These are phyloP conservation scores for Octodonta nipae DNA, from an alignment of 2,888 invertebrate species.

Conservation along the genomic window DNA sequence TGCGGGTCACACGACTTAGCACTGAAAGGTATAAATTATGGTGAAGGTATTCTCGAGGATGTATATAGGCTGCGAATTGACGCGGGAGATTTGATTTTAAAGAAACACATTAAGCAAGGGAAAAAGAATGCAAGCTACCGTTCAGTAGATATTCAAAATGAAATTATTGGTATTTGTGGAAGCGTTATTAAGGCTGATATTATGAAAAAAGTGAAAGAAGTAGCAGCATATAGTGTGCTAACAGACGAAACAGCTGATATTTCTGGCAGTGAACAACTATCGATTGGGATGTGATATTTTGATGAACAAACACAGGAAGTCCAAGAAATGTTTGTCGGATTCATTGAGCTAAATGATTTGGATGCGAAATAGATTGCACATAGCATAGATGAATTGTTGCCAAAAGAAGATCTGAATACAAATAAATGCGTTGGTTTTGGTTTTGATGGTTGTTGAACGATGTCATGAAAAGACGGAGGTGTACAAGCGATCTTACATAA, in stretches of 20 bases:
- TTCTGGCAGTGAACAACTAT: slow-evolving; percentile 21
- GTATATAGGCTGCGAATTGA: slow-evolving; percentile 18
- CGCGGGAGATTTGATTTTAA: slow-evolving; percentile 18
- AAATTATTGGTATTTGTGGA: slow-evolving; percentile 16
- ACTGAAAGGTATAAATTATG: slow-evolving; percentile 12
- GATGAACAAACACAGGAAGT: slow-evolving; percentile 9
- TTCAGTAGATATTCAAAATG: slow-evolving; percentile 25
- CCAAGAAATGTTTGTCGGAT: slow-evolving; percentile 12
- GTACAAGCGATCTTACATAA: slow-evolving; percentile 5
- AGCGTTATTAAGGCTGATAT: slow-evolving; percentile 16
- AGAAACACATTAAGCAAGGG: slow-evolving; percentile 20
- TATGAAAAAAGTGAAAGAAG: slow-evolving; percentile 13
- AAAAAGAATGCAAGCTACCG: slow-evolving; percentile 21
- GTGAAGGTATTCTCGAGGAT: slow-evolving; percentile 17
- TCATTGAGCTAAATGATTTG: slow-evolving; percentile 9
- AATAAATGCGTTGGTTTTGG: slow-evolving; percentile 8
- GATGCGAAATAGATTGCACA: slow-evolving; percentile 12
- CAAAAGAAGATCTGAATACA: slow-evolving; percentile 8
- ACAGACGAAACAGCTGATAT: slow-evolving; percentile 23
- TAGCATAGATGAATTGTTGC: slow-evolving; percentile 15
- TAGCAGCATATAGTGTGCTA: slow-evolving; percentile 15
- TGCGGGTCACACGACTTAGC: slow-evolving; percentile 9
- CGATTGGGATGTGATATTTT: slow-evolving; percentile 17
- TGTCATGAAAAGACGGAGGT: slow-evolving; percentile 13
- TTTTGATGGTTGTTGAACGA: slow-evolving; percentile 12